A percentile compares a stretch with the other conserved stretches of the same genome.
phyloP scores from a whole-genome alignment of 2,113 vertebrate species.

The Carlito syrichta region DNA sequence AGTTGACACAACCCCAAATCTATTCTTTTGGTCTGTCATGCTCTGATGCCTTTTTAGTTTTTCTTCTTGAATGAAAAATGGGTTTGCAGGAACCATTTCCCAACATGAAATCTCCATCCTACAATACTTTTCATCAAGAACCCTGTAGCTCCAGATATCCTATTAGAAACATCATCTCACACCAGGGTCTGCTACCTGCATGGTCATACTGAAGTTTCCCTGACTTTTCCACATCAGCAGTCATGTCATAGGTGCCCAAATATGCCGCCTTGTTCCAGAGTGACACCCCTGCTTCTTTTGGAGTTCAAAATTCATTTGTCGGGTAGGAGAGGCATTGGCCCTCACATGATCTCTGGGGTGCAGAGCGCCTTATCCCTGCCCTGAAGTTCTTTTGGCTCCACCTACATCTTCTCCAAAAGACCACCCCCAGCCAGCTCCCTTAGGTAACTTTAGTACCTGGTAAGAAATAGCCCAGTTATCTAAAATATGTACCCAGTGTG shows the following conservation, averaged over 20 bases:
- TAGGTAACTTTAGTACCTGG: background rate
- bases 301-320: background rate
- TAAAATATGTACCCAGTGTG: background rate
- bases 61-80: background rate
- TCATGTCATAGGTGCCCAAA: background rate
- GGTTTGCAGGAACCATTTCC: background rate
- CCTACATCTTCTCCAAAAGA: background rate
- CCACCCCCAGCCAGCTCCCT: background rate
- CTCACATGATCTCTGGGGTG: background rate
- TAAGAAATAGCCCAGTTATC: background rate
- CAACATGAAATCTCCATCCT: background rate
- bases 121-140: background rate
- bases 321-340: background rate
- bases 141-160: background rate
- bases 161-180: background rate
- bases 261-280: background rate
- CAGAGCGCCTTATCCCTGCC: background rate
- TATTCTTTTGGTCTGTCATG: background rate
- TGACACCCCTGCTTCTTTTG: background rate
- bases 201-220: background rate
- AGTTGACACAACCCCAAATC: background rate
- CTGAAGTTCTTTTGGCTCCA: background rate
- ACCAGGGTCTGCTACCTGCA: too few species aligned
- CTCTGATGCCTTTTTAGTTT: background rate
- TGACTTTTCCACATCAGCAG: background rate